Conservation (phyloP, 2,797 vertebrate genomes). For the Labroides dimidiatus region DNA sequence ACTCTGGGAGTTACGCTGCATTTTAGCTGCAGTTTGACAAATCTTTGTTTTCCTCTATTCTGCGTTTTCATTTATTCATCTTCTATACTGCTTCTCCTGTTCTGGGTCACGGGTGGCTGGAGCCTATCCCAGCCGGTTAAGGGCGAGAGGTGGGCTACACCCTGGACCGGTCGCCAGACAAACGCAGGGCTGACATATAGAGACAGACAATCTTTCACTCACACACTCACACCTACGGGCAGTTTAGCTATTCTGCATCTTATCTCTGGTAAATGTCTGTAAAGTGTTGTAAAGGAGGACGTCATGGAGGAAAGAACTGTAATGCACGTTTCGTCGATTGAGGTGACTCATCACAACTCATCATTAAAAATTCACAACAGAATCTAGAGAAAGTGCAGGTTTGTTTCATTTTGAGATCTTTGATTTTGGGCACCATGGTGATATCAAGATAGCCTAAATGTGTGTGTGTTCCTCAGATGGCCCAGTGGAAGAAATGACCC, state of each 20-base stretch:
- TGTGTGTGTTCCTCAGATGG: constrained; percentile 15
- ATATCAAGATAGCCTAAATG: constrained; percentile 4
- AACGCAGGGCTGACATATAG: too few species aligned
- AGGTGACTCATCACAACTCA: background rate
- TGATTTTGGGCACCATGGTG: constrained; percentile 21
- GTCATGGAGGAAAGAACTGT: background rate
- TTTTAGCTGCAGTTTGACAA: constrained; percentile 10
- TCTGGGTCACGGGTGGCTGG: too few species aligned
- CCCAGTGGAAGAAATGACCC: constrained; percentile 4
- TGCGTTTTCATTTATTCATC: too few species aligned
- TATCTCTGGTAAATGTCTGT: background rate
- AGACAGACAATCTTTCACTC: too few species aligned
- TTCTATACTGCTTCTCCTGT: too few species aligned
- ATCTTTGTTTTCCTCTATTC: background rate
- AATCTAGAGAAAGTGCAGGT: background rate
- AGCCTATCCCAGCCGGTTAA: too few species aligned
- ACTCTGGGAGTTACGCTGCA: background rate
- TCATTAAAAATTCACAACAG: background rate
- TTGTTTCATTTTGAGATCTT: background rate
- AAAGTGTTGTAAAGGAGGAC: background rate
- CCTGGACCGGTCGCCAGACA: too few species aligned
- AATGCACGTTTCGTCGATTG: background rate
- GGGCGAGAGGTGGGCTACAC: too few species aligned
- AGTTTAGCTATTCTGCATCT: too few species aligned
- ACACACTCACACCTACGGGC: too few species aligned